Evolutionary conservation across 1,140 invertebrate genomes (phyloP).

Genomic region (Drosophila repletoides): DNA sequence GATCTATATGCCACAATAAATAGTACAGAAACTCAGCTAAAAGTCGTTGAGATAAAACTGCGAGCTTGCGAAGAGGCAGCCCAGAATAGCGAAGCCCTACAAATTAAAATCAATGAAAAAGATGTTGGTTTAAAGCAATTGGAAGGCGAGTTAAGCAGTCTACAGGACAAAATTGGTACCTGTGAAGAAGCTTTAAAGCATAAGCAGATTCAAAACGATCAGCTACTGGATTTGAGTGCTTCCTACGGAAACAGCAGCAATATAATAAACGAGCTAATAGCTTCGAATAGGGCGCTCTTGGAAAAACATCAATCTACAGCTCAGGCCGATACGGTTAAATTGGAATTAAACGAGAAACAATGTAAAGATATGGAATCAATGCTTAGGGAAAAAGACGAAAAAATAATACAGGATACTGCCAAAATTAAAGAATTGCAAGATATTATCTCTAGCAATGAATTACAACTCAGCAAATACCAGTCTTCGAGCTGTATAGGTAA

Average conservation of each 20-base stretch:
- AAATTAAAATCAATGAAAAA: background rate
- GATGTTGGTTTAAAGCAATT: background rate
- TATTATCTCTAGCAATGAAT: too few species aligned
- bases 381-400: background rate
- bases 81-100: background rate
- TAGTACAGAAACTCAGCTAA: background rate
- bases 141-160: background rate
- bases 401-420: background rate
- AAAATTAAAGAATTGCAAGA: background rate
- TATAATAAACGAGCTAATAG: slow-evolving; percentile 5
- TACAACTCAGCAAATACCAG: background rate
- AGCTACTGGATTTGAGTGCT: slow-evolving; percentile 3
- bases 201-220: background rate
- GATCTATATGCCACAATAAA: background rate
- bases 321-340: background rate
- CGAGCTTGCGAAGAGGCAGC: slow-evolving; percentile 12
- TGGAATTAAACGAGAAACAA: slow-evolving; percentile 1
- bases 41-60: background rate
- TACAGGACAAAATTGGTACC: background rate
- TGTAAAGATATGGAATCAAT: background rate
- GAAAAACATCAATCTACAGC: background rate
- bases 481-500: background rate
- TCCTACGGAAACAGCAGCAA: slow-evolving; percentile 14
- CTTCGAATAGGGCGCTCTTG: slow-evolving; percentile 6
- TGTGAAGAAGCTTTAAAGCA: background rate